These are phyloP conservation scores for Noctilio leporinus DNA, from an alignment of 2,113 vertebrate species.

Conservation along the genomic window DNA sequence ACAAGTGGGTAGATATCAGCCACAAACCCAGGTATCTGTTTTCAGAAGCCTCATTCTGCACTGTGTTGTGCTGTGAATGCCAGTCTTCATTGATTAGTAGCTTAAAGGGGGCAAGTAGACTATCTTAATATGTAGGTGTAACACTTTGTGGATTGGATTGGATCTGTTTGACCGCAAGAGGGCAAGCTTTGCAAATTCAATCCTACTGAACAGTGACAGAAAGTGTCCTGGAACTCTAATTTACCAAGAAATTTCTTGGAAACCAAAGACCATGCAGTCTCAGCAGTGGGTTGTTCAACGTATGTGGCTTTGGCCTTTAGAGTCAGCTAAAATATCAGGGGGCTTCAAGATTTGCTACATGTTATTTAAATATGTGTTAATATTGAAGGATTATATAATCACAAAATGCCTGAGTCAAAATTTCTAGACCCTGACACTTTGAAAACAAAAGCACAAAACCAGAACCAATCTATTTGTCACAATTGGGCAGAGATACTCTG, in stretches of 20 bases:
- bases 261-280: not conserved
- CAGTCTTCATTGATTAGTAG: not conserved
- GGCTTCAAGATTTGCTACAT: not conserved
- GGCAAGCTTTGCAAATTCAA: conserved; percentile 43
- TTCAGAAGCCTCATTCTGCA: not conserved
- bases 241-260: not conserved
- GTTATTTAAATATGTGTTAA: not conserved
- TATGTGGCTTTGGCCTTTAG: not conserved
- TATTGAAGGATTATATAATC: not conserved
- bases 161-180: not conserved
- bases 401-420: not conserved
- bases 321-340: not conserved
- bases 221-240: not conserved
- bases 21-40: not conserved
- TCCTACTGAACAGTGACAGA: not conserved
- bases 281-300: not conserved
- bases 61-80: not conserved
- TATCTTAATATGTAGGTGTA: not conserved
- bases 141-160: not conserved
- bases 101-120: not conserved
- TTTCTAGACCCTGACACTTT: not conserved
- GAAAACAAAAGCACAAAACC: not conserved
- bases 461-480: not conserved
- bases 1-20: not conserved
- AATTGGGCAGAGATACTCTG: not conserved